Base-by-base conservation (phyloP, 92 coral and sea anemone genomes). In the Anthopleura xanthogrammica region DNA sequence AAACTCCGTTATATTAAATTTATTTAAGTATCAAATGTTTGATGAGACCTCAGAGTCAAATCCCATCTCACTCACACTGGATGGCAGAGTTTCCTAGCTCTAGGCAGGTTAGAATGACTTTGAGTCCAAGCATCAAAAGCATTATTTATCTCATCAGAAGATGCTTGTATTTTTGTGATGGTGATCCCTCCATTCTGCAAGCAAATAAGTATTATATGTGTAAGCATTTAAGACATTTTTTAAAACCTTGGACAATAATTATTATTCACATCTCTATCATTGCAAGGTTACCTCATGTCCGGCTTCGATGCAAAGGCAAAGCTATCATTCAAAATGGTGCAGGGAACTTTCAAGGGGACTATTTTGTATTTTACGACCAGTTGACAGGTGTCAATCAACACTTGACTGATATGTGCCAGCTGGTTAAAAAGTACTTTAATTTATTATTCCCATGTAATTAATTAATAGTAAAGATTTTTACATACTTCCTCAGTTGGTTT, bases 91-190 rank as follows among this genome's bases (percentile, higher is more conserved):
- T 83, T 86, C 65, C 92, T 88, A 16, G 92, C 75, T 79, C 77
- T 89, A 24, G 97, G 98, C 1, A 87, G 81, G 17, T 83, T 82
- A 50, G 92, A 78, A 79, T 85, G 70, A 71, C 89, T 86, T 68
- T 85, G 77, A 10, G 76, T 79, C 99, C 99, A 97, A 62, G 93
- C 92, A 62, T 81, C 82, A 46, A 92, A 57, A 16, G 98, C 91
- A n/a, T 85, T 91, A 50, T 79, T 68, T 9, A 94, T 68, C 78
- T 97, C 99, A 56, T 90, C 91, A 40, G 89, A 64, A 57, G 92
- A 80, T n/a, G 88, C 88, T 42, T 78, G 83, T 23, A 79, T 65
- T 77, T 79, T 85, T 52, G 83, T 79, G 16, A 85, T 79, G 50
- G 83, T 55, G 29, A 85, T 85, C 17, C 55, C 88, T 85, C 83